Percentiles rank a stretch among this genome's conserved stretches.
Evolutionary conservation across 1,140 invertebrate species (phyloP).

Genomic region (Archivesica marissinica): DNA sequence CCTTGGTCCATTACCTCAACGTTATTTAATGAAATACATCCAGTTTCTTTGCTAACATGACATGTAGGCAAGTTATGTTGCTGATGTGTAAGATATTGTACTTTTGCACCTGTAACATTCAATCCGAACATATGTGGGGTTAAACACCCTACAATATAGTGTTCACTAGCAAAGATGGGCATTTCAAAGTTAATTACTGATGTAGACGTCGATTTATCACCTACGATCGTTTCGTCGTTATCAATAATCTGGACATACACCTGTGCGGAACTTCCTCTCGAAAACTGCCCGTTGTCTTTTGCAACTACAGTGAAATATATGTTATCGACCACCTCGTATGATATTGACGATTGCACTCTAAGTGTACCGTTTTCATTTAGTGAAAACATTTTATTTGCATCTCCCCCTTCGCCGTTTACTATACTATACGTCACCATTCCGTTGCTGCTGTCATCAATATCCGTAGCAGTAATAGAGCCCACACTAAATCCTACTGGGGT

Average conservation of each 20-base stretch:
- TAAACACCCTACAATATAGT: slow-evolving; percentile 34
- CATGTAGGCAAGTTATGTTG: not conserved
- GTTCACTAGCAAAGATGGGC: not conserved
- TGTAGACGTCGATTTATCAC: not conserved
- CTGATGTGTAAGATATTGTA: not conserved
- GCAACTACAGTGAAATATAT: slow-evolving; percentile 44
- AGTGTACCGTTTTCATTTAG: slow-evolving; percentile 26
- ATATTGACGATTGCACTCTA: slow-evolving; percentile 7
- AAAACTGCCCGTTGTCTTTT: slow-evolving; percentile 32
- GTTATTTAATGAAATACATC: slow-evolving; percentile 18
- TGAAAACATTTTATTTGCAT: slow-evolving; percentile 21
- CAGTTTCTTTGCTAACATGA: slow-evolving; percentile 26
- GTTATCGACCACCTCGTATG: slow-evolving; percentile 13
- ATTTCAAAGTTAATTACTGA: slow-evolving; percentile 55
- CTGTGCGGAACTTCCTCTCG: slow-evolving; percentile 11
- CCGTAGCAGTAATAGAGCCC: slow-evolving; percentile 15
- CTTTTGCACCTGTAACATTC: not conserved
- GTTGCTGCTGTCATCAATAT: slow-evolving; percentile 28
- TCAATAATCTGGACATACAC: slow-evolving; percentile 26
- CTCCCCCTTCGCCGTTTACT: not conserved
- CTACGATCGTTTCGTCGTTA: slow-evolving; percentile 1
- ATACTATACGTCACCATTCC: slow-evolving; percentile 38
- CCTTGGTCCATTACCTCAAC: not conserved
- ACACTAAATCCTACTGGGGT: slow-evolving; percentile 44
- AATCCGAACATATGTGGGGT: slow-evolving; percentile 45